A percentile compares a stretch with the other conserved stretches of the same genome.
phyloP scores from a whole-genome alignment of 2,113 vertebrate genomes.

The Uria lomvia region DNA sequence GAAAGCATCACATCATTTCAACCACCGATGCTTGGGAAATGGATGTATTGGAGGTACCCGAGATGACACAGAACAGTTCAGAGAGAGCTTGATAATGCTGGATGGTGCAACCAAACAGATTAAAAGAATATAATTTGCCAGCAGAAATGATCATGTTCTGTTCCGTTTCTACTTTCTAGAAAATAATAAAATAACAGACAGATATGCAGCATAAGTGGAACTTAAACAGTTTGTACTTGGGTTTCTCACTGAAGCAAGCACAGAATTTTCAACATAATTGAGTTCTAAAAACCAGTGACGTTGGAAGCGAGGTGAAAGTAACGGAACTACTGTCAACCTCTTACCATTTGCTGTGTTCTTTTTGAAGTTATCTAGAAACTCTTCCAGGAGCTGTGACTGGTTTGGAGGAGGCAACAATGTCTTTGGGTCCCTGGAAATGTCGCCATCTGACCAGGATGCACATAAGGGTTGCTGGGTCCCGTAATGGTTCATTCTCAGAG shows the following conservation, averaged over 20 bases:
- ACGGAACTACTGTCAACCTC: not conserved
- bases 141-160: not conserved
- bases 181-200: not conserved
- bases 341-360: slow-evolving; percentile 85
- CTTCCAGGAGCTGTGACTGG: slow-evolving; percentile 76
- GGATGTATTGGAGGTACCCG: not conserved
- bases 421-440: slow-evolving; percentile 53
- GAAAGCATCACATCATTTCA: not conserved
- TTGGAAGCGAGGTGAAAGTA: not conserved
- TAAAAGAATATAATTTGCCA: not conserved
- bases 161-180: not conserved
- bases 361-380: slow-evolving; percentile 80
- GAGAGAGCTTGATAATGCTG: not conserved
- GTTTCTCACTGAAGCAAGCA: not conserved
- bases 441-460: slow-evolving; percentile 55
- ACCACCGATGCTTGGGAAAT: not conserved
- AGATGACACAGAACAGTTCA: not conserved
- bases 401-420: slow-evolving; percentile 59
- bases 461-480: slow-evolving; percentile 41
- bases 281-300: not conserved
- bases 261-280: not conserved
- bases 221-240: not conserved
- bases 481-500: slow-evolving; percentile 67
- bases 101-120: not conserved
- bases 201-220: not conserved